Base-by-base conservation (phyloP, 2,888 invertebrate genomes). In the Cheilosia urbana region DNA sequence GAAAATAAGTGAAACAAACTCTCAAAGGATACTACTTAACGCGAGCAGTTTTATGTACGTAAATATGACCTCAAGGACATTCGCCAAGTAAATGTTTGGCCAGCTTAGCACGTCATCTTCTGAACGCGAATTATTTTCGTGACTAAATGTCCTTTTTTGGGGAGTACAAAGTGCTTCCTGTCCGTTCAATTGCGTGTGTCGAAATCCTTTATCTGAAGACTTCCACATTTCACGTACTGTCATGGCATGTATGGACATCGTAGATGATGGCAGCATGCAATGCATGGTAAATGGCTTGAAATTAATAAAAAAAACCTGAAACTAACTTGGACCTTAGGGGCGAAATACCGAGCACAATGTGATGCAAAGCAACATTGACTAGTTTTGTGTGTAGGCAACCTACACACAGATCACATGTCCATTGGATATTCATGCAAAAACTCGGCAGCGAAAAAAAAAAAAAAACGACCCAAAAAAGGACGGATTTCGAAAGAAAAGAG, bases 351-450 rank as follows among this genome's bases (percentile, higher is more conserved):
- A 13, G 21, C 49, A 79, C 63, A 68, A 66, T 77, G 66, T 63
- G 78, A 17, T 17, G 42, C 60, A 57, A 75, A 68, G 79, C 75
- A 69, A 65, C 79, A 84, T 69, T 60, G 42, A 47, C 69, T 62
- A 58, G 57, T 69, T 63, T 49, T 53, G 27, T 53, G 66, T 47
- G 60, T 49, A 49, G 15, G 40, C 4, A 58, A 42, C 42, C 40
- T 30, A 58, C 55, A 76, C 71, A 65, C 66, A 66, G 47, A 72
- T 79, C 79, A 75, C 57, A 75, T 75, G 37, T 71, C 45, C 58
- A 75, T 84, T 79, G 68, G 65, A 75, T 65, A 84, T 79, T 79
- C 75, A 79, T 84, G 55, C 63, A 69, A 73, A 78, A 24, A 21
- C 27, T 69, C 40, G 47, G 13, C 55, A 57, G 69, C 34, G 49